A percentile compares a stretch with the other conserved stretches of the same genome.
phyloP scores from a whole-genome alignment of 2,113 vertebrate genomes.

The Tyto alba region DNA sequence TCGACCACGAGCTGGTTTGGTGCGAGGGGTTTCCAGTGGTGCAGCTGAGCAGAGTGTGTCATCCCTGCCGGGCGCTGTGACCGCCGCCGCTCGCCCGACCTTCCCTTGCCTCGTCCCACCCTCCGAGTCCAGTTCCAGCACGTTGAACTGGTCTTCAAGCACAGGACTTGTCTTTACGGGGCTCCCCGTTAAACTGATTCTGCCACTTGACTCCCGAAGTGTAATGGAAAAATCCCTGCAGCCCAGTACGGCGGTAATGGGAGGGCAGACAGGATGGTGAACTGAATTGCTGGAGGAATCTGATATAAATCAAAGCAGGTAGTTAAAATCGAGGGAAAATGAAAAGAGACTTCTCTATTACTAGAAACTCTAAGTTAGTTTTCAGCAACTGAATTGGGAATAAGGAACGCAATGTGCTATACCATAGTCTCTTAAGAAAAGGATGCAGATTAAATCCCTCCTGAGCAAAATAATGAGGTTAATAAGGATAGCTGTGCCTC shows the following conservation, averaged over 20 bases:
- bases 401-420: neutral
- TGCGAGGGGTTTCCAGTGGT: fast-evolving
- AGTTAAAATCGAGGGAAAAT: neutral
- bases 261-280: neutral
- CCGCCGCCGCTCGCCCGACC: fast-evolving
- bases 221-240: neutral
- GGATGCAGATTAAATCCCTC: neutral
- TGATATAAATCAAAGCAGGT: neutral
- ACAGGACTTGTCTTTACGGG: neutral
- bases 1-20: neutral
- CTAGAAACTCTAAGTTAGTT: neutral
- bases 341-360: neutral
- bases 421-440: neutral
- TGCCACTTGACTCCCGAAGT: neutral
- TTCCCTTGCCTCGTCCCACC: neutral
- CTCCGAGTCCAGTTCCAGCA: fast-evolving
- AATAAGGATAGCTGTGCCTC: neutral
- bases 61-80: neutral
- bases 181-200: neutral
- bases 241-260: neutral
- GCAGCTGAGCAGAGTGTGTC: fast-evolving
- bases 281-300: neutral
- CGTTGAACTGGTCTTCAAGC: neutral
- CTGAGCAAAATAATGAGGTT: neutral
- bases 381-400: neutral